Base-by-base conservation (phyloP, 2,113 vertebrate genomes). In the Cololabis saira region DNA sequence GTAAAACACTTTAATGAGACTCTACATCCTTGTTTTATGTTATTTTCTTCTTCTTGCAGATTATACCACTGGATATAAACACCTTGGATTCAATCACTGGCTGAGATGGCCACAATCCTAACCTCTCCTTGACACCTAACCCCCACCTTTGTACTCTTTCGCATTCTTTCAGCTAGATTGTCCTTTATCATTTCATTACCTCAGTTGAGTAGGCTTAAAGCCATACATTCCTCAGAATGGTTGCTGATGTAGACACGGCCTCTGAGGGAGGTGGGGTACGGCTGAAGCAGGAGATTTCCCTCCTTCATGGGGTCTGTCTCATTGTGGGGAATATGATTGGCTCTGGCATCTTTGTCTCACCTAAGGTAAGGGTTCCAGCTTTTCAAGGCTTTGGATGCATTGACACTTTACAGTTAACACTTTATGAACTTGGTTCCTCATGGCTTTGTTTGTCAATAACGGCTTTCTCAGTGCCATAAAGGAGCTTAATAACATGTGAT, bases 261-360 rank as follows among this genome's bases (percentile, higher is more conserved):
- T 90, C 91, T 27, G 55, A 81, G 67, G 65, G 42, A 51, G 83
- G 71, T 5, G 78, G 50, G 4, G 16, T 94, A 61, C 82, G 88
- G 51, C 85, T 95, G 45, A 94, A 94, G 71, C 92, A 93, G 85
- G 93, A 94, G 75, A 94, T 95, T 76, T 94, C 94, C 4, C 88
- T 95, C 43, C 90, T 95, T n/a, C 93, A 95, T 13, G 93, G 93
- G 0, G 93, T 95, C 54, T 94, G 93, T 65, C 88, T 95, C 62
- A 94, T 95, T 1, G 93, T 95, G 50, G 94, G 94, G 18, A 95
- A 94, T 59, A 95, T 94, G 91, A 95, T 95, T 1, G 94, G 94
- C 45, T 94, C 94, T 0, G 94, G 94, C 17, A 95, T 95, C 67
- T 95, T 95, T 7, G 86, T 95, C 27, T 93, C 94, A 1, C 93